These are phyloP conservation scores for Amphimedon queenslandica DNA, from an alignment of 37 sponge, comb jelly and placozoan species.

Conservation along the genomic window DNA sequence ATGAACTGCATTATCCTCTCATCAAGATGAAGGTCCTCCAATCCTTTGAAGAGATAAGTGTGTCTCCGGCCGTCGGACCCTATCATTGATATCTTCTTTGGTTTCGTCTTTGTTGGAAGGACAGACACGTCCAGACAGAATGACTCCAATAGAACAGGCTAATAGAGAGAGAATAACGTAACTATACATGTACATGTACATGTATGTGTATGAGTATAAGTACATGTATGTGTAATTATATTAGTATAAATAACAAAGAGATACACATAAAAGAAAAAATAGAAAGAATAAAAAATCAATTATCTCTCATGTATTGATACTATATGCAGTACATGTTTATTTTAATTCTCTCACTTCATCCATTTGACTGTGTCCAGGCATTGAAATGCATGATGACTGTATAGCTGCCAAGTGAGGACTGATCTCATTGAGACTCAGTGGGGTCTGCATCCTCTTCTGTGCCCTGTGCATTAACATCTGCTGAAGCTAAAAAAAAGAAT, in stretches of 20 bases:
- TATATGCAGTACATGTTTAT: too few species aligned
- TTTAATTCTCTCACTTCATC: slow-evolving; percentile 72
- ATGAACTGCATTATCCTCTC: slow-evolving; percentile 99
- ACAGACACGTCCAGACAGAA: slow-evolving; percentile 83
- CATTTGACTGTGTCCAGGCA: slow-evolving; percentile 73
- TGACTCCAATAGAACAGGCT: slow-evolving; percentile 78
- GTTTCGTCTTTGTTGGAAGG: slow-evolving; percentile 97
- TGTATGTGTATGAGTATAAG: too few species aligned
- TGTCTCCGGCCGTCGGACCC: slow-evolving; percentile 93
- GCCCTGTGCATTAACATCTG: slow-evolving; percentile 81
- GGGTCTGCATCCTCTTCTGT: slow-evolving; percentile 77
- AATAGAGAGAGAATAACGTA: background rate
- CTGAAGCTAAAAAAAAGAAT: slow-evolving; percentile 55
- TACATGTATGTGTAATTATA: too few species aligned
- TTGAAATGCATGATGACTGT: slow-evolving; percentile 71
- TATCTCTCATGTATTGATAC: too few species aligned
- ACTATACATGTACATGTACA: too few species aligned
- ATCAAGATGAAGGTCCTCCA: slow-evolving; percentile 97
- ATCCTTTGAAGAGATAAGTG: slow-evolving; percentile 96
- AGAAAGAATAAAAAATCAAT: too few species aligned
- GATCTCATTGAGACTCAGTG: slow-evolving; percentile 78
- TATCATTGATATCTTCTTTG: slow-evolving; percentile 96
- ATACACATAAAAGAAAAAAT: too few species aligned
- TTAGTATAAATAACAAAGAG: too few species aligned
- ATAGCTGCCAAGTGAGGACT: slow-evolving; percentile 89